Base-by-base conservation (phyloP, 2,888 invertebrate species). In the Parnassius orleans region DNA sequence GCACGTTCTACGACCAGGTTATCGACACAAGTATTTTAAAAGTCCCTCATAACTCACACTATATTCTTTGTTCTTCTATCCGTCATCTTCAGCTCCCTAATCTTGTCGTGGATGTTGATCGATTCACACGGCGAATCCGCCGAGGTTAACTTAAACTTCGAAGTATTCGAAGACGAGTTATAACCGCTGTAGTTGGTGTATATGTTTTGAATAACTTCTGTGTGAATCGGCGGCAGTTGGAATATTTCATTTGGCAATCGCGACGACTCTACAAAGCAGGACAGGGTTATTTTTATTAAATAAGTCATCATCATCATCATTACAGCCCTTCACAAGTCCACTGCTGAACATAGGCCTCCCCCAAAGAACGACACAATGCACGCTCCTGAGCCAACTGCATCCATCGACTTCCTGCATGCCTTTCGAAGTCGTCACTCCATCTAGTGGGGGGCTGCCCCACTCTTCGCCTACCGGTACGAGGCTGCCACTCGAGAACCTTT, bases 91-190 rank as follows among this genome's bases (percentile, higher is more conserved):
- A 90, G 70, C 62, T 89, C 86, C 52, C 73, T 78, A 19, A 90
- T 90, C 71, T 80, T 85, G 1, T 81, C 78, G 12, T 78, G 81
- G 10, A 90, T 89, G 56, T 76, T 80, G 51, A 90, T 90, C 9
- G 80, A 66, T 2, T 78, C 78, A 1, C 65, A 65, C 11, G 33
- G 42, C 15, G 52, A n/a, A 46, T 60, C 33, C 11, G 53, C 19
- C n/a, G 56, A 53, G 53, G 42, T 48, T 14, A 44, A 65, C 33
- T 59, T 65, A 10, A 59, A 24, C 14, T 43, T 56, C 9, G 56
- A 60, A 14, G 48, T 48, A 10, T 14, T 48, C 1, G 60, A 59
- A 9, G 56, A 56, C 11, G 48, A 51, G 7, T 53, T 47, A 33
- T 44, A 56, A 55, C 63, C 24, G 48, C 60, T 53, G 51, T 58